phyloP scores from a whole-genome alignment of 1,140 invertebrate species.

The Drosophila novamexicana region DNA sequence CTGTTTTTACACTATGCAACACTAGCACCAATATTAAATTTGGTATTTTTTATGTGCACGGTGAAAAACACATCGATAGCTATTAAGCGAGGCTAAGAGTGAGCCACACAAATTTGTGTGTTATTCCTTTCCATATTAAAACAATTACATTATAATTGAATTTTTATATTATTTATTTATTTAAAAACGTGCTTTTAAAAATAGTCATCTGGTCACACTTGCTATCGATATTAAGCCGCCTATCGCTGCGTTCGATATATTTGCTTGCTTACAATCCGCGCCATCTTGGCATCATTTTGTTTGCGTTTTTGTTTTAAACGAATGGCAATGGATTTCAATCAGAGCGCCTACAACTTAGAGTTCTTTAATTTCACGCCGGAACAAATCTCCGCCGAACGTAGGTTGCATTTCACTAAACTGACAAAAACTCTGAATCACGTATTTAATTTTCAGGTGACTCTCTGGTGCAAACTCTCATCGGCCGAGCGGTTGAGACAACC shows the following conservation, averaged over 20 bases:
- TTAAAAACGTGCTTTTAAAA: not conserved
- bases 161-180: not conserved
- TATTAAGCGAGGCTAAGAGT: no score
- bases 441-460: conserved; percentile 42
- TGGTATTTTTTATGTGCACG: conserved; percentile 5
- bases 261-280: conserved; percentile 12
- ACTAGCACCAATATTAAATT: not conserved
- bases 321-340: conserved; percentile 44
- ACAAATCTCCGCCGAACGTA: conserved; percentile 63
- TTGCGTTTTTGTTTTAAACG: conserved; percentile 3
- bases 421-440: not conserved
- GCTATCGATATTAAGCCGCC: conserved; percentile 18
- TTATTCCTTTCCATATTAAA: no score
- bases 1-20: not conserved
- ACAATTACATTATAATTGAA: no score
- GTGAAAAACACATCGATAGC: not conserved
- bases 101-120: no score
- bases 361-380: conserved; percentile 67
- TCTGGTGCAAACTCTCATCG: conserved; percentile 44
- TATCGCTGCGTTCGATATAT: conserved; percentile 16
- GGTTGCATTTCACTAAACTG: not conserved
- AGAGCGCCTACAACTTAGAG: conserved; percentile 56
- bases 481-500: conserved; percentile 42
- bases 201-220: conserved; percentile 14
- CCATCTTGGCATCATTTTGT: conserved; percentile 37